Percentiles rank a stretch among this genome's conserved stretches.
These are phyloP conservation scores for Noctua pronuba DNA, from an alignment of 2,888 invertebrate species.

Conservation along the genomic window DNA sequence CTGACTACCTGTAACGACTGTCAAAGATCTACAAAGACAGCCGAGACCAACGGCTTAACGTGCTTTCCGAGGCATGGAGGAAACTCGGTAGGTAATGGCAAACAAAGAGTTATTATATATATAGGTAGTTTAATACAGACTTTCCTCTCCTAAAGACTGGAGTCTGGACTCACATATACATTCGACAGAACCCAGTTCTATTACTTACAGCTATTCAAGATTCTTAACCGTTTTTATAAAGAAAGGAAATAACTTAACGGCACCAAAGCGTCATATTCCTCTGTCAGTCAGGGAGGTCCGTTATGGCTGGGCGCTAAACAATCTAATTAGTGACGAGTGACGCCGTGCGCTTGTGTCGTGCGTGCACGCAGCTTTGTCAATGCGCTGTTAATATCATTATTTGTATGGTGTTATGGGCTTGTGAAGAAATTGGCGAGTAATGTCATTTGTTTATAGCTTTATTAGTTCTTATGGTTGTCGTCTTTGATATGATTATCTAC, in stretches of 20 bases:
- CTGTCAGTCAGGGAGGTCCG: conserved; percentile 68
- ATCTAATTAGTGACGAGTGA: conserved; percentile 77
- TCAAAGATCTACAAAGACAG: too few relatives aligned
- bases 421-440: not conserved
- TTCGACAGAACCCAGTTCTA: too few relatives aligned
- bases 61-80: too few relatives aligned
- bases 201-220: too few relatives aligned
- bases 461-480: not conserved
- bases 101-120: too few relatives aligned
- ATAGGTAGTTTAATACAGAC: too few relatives aligned
- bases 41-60: too few relatives aligned
- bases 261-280: conserved; percentile 20
- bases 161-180: too few relatives aligned
- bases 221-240: conserved; percentile 14
- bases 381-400: conserved; percentile 42
- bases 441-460: conserved; percentile 4
- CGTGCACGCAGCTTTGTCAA: conserved; percentile 44
- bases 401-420: conserved; percentile 24
- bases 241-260: conserved; percentile 34
- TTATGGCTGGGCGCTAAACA: conserved; percentile 75
- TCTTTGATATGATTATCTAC: not conserved
- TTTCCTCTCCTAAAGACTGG: too few relatives aligned
- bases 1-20: too few relatives aligned
- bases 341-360: conserved; percentile 43
- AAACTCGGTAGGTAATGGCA: too few relatives aligned